Base-by-base conservation (phyloP, 2,113 vertebrate genomes). In the Cheilinus undulatus region DNA sequence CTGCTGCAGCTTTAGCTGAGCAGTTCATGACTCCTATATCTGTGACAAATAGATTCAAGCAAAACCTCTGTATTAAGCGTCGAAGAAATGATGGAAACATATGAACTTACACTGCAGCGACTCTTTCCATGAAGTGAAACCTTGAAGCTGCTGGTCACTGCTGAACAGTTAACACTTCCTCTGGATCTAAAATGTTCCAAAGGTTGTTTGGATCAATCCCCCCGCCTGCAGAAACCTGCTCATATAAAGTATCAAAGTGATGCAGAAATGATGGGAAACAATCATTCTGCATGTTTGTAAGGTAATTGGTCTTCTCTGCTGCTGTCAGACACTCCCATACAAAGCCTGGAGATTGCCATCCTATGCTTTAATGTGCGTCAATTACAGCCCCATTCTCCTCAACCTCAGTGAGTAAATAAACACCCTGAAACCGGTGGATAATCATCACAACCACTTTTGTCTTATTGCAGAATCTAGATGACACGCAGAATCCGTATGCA, bases 321-420 rank as follows among this genome's bases (percentile, higher is more conserved):
- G 50, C 57, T 53, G 68, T 65, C 52, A 59, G 72, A 59, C 59
- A 22, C 62, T 52, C 61, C 64, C 36, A n/a, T 14, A 15, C 56
- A 43, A 63, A 70, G 59, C 38, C 48, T 0, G 23, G 73, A 74
- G 73, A 82, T 73, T 80, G 69, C 71, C 76, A 71, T 84, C 45
- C 66, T 69, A 61, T 75, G 76, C 85, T 36, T 76, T 76, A 88
- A 88, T 77, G 73, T 79, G 77, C 52, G 60, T 82, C 88, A 87
- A 86, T 92, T 90, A 88, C 72, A 83, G 77, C 69, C 59, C 36
- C 70, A 83, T 87, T 88, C 82, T 86, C 63, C 80, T 64, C 50
- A 19, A 73, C 73, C 84, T 79, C 78, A 80, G 80, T 67, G 79
- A 85, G 90, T 92, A 93, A 92, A 93, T 93, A 92, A 91, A 93